phyloP scores from a whole-genome alignment of 2,113 vertebrate genomes.

The Sceloporus undulatus region DNA sequence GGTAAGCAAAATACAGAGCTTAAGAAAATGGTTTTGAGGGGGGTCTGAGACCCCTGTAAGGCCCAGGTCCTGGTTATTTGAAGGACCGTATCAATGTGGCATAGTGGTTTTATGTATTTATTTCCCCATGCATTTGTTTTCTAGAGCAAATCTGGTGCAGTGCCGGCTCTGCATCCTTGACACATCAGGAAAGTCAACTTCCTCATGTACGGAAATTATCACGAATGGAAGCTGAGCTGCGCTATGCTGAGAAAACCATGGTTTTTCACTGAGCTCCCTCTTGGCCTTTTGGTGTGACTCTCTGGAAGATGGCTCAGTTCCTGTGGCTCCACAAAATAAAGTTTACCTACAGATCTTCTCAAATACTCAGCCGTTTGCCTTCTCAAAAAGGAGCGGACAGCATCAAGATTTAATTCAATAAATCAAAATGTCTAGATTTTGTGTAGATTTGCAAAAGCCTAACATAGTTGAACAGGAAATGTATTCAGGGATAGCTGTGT shows the following conservation, averaged over 20 bases:
- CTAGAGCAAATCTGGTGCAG: constrained; percentile 63
- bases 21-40: background rate
- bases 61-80: too few species aligned
- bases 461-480: too few species aligned
- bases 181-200: constrained; percentile 34
- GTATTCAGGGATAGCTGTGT: too few species aligned
- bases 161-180: background rate
- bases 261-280: constrained; percentile 48
- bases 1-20: constrained; percentile 57
- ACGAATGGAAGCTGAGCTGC: constrained; percentile 45
- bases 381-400: constrained; percentile 14
- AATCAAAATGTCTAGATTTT: background rate
- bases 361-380: background rate
- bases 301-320: constrained; percentile 38
- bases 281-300: constrained; percentile 2
- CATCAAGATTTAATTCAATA: background rate
- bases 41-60: too few species aligned
- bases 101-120: background rate
- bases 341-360: background rate
- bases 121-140: constrained; percentile 37
- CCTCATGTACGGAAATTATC: constrained; percentile 52
- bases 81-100: too few species aligned
- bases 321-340: constrained; percentile 31
- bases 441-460: background rate
- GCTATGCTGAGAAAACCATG: constrained; percentile 48